Percentiles rank a stretch among this genome's conserved stretches.
These are phyloP conservation scores for Fragum sueziense DNA, from an alignment of 2,888 invertebrate genomes.

Conservation along the genomic window DNA sequence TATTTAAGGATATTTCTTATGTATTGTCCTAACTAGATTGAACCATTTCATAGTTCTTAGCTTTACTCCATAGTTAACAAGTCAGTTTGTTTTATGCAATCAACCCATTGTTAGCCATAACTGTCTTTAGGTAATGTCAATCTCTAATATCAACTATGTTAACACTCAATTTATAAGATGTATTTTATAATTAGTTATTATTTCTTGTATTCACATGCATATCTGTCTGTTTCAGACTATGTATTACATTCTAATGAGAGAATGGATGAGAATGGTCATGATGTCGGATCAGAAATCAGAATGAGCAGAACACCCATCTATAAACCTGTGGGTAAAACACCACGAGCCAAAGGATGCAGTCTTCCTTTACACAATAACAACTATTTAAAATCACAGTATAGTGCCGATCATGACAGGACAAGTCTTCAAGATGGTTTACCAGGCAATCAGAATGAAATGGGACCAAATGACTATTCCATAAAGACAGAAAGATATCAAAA, in stretches of 20 bases:
- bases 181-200: no score
- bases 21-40: no score
- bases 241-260: background rate
- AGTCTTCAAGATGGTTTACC: background rate
- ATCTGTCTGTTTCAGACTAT: conserved; percentile 1
- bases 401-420: background rate
- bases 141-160: no score
- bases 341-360: background rate
- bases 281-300: background rate
- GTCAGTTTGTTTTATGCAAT: no score
- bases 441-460: background rate
- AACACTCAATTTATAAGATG: no score
- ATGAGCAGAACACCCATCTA: conserved; percentile 13
- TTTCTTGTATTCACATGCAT: no score
- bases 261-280: background rate
- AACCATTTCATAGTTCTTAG: no score
- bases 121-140: no score
- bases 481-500: background rate
- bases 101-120: no score
- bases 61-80: no score
- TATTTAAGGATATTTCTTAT: no score
- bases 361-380: background rate
- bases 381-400: background rate
- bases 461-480: background rate
- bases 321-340: background rate